Evolutionary conservation across 2,888 invertebrate species (phyloP), one percentile per base, ranked within the genome.

Genomic region (Mesochorus sp.): DNA sequence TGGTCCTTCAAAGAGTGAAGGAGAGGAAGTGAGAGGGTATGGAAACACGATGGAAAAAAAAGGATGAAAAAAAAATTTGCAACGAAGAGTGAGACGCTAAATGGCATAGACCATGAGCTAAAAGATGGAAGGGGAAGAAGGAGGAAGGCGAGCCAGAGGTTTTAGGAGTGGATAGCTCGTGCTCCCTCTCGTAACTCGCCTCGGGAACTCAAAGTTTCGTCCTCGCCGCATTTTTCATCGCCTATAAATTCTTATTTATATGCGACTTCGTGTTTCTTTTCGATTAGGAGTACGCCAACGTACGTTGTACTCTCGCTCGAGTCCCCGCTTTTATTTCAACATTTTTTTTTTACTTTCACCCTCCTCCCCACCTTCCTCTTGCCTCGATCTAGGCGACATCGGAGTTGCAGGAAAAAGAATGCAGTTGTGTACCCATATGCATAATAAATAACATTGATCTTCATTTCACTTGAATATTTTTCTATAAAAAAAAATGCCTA

Each of bases 241-340:
- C 87, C 89, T 88, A 87, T 90, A 90, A 90, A 90, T 90, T 89
- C 90, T 90, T 90, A 89, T 90, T 90, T 89, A 90, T 90, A 90
- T 90, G 89, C 90, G 87, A 87, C 87, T 87, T 85, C 85, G 85
- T 87, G 89, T 89, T 88, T 88, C 88, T 85, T 86, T 86, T 86
- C 88, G 89, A 89, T 89, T 89, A 89, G 86, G 82, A 55, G 74
- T n/a, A 68, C 44, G 61, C 47, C 42, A 37, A 64, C 68, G 79
- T 77, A 76, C 70, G 66, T 78, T 76, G 42, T 67, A 55, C 64
- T 59, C 42, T 34, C 74, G 39, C 31, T 19, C 62, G 49, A 53
- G 61, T 39, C 61, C 19, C 47, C 17, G 24, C 26, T 28, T 42
- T 68, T 57, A 39, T 64, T 68, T 39, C 21, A 6, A 17, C n/a